phyloP scores from a whole-genome alignment of 2,797 vertebrate species.

The Eulemur coronatus region DNA sequence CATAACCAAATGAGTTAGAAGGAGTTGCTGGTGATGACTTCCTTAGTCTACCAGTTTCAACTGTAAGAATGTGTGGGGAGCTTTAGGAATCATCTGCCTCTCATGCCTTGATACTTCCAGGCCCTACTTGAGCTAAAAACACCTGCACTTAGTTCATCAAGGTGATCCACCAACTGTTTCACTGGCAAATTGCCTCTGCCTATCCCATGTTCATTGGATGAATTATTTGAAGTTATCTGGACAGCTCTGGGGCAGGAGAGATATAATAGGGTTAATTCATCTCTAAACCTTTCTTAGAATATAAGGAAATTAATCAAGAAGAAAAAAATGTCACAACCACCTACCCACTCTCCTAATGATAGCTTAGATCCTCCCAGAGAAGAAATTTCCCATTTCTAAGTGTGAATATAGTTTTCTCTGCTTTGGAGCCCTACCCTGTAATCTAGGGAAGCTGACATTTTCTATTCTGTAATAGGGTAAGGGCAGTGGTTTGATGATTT shows the following conservation, averaged over 20 bases:
- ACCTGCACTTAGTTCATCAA: background rate
- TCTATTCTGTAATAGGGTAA: slow-evolving; percentile 62
- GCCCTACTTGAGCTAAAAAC: background rate
- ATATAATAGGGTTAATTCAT: slow-evolving; percentile 13
- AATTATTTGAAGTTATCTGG: background rate
- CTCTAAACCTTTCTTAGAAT: slow-evolving; percentile 39
- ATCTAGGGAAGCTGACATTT: slow-evolving; percentile 80
- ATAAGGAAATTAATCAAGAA: slow-evolving; percentile 44
- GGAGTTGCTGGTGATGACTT: background rate
- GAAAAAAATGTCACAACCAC: slow-evolving; percentile 23
- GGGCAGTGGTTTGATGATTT: slow-evolving; percentile 59
- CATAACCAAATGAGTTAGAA: slow-evolving; percentile 1
- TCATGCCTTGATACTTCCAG: background rate
- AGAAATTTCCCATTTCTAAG: slow-evolving; percentile 54
- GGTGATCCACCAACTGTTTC: background rate
- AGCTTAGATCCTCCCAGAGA: slow-evolving; percentile 47
- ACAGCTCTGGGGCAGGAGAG: background rate
- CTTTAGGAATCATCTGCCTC: background rate
- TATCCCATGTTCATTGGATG: background rate
- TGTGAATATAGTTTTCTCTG: slow-evolving; percentile 67
- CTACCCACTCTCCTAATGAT: slow-evolving; percentile 42
- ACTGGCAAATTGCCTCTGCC: background rate
- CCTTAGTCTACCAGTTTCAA: background rate
- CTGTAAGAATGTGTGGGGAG: background rate
- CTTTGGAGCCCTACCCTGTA: slow-evolving; percentile 68